These are phyloP conservation scores for Cephalopholis sonnerati DNA, from an alignment of 2,113 vertebrate genomes.

Conservation along the genomic window DNA sequence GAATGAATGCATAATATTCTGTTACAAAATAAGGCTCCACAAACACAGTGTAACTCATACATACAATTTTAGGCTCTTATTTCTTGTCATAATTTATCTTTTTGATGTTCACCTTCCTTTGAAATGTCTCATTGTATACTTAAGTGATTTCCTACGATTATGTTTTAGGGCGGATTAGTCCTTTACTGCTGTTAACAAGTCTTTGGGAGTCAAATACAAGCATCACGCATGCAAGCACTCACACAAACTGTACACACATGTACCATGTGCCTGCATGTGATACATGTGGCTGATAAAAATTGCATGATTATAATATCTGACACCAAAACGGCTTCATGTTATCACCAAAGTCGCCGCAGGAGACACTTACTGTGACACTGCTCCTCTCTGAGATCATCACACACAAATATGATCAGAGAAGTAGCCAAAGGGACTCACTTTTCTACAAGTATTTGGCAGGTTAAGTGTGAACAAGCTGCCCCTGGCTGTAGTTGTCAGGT, in stretches of 20 bases:
- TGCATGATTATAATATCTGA: neutral
- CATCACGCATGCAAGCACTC: neutral
- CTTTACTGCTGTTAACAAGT: neutral
- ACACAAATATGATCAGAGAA: conserved; percentile 26
- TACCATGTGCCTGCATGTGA: neutral
- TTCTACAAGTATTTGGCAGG: conserved; percentile 23
- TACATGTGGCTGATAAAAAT: neutral
- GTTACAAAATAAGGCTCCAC: neutral
- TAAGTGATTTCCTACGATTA: neutral
- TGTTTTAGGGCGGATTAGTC: neutral
- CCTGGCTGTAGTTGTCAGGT: conserved; percentile 37
- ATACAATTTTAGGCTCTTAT: neutral
- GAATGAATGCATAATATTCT: conserved; percentile 48
- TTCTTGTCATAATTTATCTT: neutral
- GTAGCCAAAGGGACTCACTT: conserved; percentile 34
- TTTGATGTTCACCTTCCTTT: neutral
- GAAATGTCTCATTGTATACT: neutral
- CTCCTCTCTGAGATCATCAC: conserved; percentile 37
- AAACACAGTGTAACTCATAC: conserved; percentile 33
- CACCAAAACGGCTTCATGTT: neutral
- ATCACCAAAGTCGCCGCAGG: conserved; percentile 10
- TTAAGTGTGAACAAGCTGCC: conserved; percentile 48
- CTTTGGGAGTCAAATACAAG: neutral
- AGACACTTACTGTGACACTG: conserved; percentile 17
- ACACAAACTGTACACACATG: conserved; percentile 3